Evolutionary conservation across 2,113 vertebrate species (phyloP), one percentile per base, ranked within the genome.

Genomic region (Vidua macroura): DNA sequence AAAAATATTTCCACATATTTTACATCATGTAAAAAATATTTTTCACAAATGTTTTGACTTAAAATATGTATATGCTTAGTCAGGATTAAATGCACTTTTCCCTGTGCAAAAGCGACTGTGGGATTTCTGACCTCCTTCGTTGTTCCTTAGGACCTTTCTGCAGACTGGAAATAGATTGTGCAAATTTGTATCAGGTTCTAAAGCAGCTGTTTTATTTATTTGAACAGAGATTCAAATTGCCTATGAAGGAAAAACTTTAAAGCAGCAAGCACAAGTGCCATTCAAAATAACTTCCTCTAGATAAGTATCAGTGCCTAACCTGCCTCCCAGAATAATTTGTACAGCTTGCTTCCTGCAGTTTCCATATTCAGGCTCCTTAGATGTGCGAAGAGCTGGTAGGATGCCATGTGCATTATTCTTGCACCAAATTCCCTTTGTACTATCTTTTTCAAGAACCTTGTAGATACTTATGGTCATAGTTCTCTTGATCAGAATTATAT

Each of bases 261-360:
- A 93, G 83, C 60, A 96, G 49, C 35, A 80, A 74, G 55, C 30
- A 51, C 51, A 94, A 89, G 35, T 39, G 27, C 67, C 58, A 88
- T 80, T 95, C 90, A 74, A 90, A 83, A 91, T 80, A 94, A 91
- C 85, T 96, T 96, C 93, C 90, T 70, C 49, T 80, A 83, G 94
- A 87, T 95, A 90, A 91, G 35, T 31, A 86, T 93, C 88, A 86
- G 52, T 31, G 39, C 56, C 51, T 63, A 92, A 81, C 27, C 22
- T 75, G 81, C 80, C 69, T 92, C 56, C 83, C 39, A 96, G 73
- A 94, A 68, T 75, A 93, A 72, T 81, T 59, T 78, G 56, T 81
- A 41, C 64, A 83, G 76, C 15, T 67, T 81, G 52, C 41, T 88
- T 93, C 86, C 86, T 82, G 64, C 33, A 59, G 14, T 88, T 92